These are phyloP conservation scores for Petrosia ficiformis DNA, from an alignment of 37 sponge, comb jelly and placozoan genomes.

Conservation along the genomic window DNA sequence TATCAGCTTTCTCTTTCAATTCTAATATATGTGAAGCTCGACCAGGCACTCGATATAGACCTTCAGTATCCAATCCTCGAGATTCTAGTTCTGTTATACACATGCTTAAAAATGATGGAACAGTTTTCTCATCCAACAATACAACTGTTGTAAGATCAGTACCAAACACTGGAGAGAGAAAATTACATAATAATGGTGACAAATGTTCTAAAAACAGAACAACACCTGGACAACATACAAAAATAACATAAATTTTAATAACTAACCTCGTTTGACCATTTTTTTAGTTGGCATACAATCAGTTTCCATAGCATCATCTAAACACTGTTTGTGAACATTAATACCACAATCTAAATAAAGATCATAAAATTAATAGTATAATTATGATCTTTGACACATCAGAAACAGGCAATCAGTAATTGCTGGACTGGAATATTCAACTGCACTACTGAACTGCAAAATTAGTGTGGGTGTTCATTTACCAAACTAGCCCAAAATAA, in stretches of 20 bases:
- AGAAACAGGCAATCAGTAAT: no score
- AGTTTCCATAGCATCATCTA: slow-evolving; percentile 7
- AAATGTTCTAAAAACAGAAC: neutral
- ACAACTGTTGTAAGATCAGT: slow-evolving; percentile 60
- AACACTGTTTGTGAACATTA: slow-evolving; percentile 67
- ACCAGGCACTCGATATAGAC: slow-evolving; percentile 74
- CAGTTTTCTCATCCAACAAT: slow-evolving; percentile 33
- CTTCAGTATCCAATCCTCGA: slow-evolving; percentile 33
- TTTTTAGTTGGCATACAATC: slow-evolving; percentile 63
- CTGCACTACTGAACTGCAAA: no score
- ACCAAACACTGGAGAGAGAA: slow-evolving; percentile 50
- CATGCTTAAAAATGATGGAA: slow-evolving; percentile 47
- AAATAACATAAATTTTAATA: no score
- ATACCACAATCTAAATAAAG: slow-evolving; percentile 72
- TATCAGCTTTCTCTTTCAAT: slow-evolving; percentile 63
- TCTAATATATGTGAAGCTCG: slow-evolving; percentile 30
- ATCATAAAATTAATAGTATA: no score
- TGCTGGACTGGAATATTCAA: no score
- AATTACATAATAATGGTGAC: neutral
- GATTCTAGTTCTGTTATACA: slow-evolving; percentile 47
- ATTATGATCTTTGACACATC: no score
- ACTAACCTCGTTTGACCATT: slow-evolving; percentile 55
- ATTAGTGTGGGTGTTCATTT: no score
- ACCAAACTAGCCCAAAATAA: no score
- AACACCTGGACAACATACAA: no score